phyloP scores from a whole-genome alignment of 2,797 vertebrate species.

The Todus mexicanus region DNA sequence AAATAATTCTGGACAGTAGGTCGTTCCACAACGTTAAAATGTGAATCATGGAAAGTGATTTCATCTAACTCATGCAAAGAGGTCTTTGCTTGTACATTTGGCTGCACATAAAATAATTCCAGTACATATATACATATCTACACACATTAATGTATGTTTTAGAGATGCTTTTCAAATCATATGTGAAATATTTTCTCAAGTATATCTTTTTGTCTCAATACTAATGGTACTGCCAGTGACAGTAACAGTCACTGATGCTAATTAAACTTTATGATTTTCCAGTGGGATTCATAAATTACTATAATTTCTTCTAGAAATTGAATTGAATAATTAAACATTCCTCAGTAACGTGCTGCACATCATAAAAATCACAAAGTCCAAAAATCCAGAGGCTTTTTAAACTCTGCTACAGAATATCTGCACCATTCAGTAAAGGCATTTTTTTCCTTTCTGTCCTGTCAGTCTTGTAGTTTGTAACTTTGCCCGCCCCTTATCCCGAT shows the following conservation, averaged over 20 bases:
- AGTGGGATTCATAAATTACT: neutral
- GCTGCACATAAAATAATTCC: neutral
- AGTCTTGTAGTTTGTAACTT: neutral
- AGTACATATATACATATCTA: neutral
- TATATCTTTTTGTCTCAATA: neutral
- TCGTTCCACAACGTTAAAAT: neutral
- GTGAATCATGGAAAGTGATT: neutral
- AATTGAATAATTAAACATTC: neutral
- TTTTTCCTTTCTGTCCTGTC: neutral
- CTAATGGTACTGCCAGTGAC: neutral
- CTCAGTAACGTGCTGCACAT: neutral
- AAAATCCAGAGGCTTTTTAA: neutral
- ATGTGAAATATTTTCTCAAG: neutral
- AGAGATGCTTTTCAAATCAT: neutral
- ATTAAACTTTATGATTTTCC: neutral
- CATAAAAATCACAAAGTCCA: neutral
- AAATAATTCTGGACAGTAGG: neutral
- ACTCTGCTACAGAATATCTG: neutral
- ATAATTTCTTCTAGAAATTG: neutral
- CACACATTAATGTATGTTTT: neutral
- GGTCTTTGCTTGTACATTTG: neutral
- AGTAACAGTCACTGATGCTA: neutral
- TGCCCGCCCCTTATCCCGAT: neutral
- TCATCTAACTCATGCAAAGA: neutral
- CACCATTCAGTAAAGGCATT: neutral